These are phyloP conservation scores for Siderastrea siderea DNA, from an alignment of 92 coral and sea anemone genomes.

Conservation along the genomic window DNA sequence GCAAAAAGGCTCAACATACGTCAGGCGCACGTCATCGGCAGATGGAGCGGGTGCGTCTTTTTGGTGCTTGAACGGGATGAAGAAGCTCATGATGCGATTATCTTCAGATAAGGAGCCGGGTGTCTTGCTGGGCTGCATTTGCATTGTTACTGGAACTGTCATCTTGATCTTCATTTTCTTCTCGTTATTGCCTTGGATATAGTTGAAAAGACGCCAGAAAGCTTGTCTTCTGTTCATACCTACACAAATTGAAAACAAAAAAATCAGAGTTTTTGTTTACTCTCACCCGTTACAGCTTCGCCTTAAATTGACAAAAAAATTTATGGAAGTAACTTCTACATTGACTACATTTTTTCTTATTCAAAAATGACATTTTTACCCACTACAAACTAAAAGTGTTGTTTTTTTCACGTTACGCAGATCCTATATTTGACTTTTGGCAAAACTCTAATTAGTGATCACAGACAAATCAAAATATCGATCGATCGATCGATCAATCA, in stretches of 20 bases:
- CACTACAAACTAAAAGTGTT: no score
- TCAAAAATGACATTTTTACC: no score
- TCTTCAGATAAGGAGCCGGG: constrained; percentile 62
- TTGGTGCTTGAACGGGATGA: constrained; percentile 76
- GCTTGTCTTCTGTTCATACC: neutral
- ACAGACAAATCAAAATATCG: no score
- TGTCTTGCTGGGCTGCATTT: constrained; percentile 73
- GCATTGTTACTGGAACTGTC: constrained; percentile 83
- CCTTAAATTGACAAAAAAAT: no score
- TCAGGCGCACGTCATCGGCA: constrained; percentile 30
- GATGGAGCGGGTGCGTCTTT: constrained; percentile 59
- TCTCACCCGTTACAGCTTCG: no score
- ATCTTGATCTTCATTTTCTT: constrained; percentile 64
- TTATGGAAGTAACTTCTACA: no score
- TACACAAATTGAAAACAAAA: neutral
- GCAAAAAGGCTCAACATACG: constrained; percentile 58
- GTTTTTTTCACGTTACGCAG: no score
- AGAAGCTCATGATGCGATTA: constrained; percentile 82
- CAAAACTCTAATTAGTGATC: no score
- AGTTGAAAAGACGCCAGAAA: constrained; percentile 65
- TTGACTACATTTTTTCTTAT: no score
- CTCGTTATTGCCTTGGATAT: constrained; percentile 70
- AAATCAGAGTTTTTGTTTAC: no score
- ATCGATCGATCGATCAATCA: no score
- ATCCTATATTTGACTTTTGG: no score